Conservation (phyloP, 2,888 invertebrate genomes). For the Tanypteryx hageni region DNA sequence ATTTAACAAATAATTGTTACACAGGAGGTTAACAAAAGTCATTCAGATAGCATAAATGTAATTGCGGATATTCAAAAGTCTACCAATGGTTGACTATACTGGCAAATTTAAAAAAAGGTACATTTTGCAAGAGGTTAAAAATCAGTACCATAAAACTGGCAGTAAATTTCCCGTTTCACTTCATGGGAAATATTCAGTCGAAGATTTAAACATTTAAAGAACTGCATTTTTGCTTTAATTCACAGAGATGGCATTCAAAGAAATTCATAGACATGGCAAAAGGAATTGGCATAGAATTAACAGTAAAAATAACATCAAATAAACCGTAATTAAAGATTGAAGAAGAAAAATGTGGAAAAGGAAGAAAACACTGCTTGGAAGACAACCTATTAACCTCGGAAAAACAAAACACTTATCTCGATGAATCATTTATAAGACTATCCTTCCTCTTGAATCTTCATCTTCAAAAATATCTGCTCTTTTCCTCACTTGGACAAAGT, state of each 20-base stretch:
- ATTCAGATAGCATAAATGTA: not conserved
- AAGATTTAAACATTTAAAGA: not conserved
- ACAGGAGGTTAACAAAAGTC: not conserved
- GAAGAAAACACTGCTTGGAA: conserved; percentile 8
- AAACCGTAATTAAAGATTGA: not conserved
- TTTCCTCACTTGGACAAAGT: not conserved
- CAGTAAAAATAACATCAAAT: not conserved
- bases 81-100: not conserved
- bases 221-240: not conserved
- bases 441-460: not conserved
- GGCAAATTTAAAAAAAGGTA: not conserved
- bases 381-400: not conserved
- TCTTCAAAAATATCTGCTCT: not conserved
- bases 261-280: not conserved
- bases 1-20: not conserved
- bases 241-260: not conserved
- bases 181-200: not conserved
- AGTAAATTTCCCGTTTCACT: not conserved
- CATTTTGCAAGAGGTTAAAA: not conserved
- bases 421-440: not conserved
- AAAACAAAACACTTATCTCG: not conserved
- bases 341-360: not conserved
- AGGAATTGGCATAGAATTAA: not conserved
- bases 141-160: not conserved
- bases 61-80: not conserved